These are phyloP conservation scores for Ibidorhyncha struthersii DNA, from an alignment of 2,113 vertebrate genomes.

Conservation along the genomic window DNA sequence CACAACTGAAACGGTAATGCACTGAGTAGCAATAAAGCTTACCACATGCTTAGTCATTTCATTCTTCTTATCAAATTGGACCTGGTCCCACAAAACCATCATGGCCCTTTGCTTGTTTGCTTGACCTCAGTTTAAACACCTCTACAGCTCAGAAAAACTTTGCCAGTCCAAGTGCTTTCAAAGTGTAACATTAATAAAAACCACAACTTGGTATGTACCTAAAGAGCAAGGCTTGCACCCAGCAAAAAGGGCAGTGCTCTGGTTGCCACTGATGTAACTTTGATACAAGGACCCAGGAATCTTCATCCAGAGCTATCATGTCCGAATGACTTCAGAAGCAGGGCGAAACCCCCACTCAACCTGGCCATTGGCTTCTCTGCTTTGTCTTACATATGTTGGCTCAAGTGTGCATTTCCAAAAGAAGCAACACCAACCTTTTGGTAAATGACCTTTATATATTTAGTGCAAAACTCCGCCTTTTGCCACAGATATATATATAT, in stretches of 20 bases:
- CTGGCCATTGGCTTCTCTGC: background rate
- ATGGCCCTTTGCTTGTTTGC: background rate
- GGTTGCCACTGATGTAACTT: background rate
- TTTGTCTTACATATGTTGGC: background rate
- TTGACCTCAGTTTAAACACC: background rate
- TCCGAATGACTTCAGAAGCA: background rate
- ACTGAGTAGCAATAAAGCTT: background rate
- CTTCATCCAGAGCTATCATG: background rate
- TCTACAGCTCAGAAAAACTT: background rate
- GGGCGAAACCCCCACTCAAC: background rate
- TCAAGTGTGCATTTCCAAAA: background rate
- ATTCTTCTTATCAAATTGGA: slow-evolving; percentile 14
- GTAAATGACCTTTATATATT: background rate
- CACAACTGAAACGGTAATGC: slow-evolving; percentile 32
- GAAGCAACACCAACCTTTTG: background rate
- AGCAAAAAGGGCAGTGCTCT: background rate
- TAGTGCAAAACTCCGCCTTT: background rate
- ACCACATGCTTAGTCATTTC: slow-evolving; percentile 23
- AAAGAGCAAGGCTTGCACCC: background rate
- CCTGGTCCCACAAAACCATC: background rate
- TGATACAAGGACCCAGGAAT: background rate
- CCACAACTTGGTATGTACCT: background rate
- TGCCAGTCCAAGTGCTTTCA: background rate
- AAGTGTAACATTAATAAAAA: background rate
- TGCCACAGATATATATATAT: background rate